A percentile compares a stretch with the other conserved stretches of the same genome.
Evolutionary conservation across 2,797 vertebrate species (phyloP).

Genomic region (Paratrypauchen microcephalus): DNA sequence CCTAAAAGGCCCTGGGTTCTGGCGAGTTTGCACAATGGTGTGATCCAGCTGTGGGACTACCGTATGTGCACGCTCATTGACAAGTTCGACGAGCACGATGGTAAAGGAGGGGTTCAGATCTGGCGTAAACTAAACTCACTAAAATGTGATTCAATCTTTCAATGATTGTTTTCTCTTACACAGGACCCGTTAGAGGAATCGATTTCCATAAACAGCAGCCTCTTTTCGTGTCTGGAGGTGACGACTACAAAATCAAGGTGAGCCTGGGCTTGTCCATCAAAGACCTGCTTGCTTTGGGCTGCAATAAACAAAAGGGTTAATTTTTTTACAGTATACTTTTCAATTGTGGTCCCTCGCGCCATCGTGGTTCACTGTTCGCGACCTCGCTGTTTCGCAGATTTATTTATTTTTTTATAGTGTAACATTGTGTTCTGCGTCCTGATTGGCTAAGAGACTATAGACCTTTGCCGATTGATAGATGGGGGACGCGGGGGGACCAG

Average conservation of each 20-base stretch:
- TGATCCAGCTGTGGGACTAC: constrained; percentile 98
- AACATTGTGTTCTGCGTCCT: too few relatives aligned
- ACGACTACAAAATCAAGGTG: constrained; percentile 99
- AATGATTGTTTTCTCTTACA: neutral
- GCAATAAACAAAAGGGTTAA: neutral
- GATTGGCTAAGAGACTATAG: too few relatives aligned
- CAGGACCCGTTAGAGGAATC: constrained; percentile 93
- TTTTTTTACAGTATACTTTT: neutral
- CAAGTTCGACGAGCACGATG: constrained; percentile 97
- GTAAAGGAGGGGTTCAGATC: constrained; percentile 59
- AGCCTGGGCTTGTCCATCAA: neutral
- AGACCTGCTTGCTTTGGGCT: neutral
- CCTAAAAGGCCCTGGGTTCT: constrained; percentile 96
- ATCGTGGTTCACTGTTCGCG: too few relatives aligned
- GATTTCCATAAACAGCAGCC: constrained; percentile 99
- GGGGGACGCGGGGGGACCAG: too few relatives aligned
- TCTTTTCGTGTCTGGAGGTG: constrained; percentile 95
- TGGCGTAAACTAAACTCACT: neutral
- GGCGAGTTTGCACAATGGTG: constrained; percentile 94
- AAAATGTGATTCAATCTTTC: neutral
- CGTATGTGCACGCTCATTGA: constrained; percentile 98
- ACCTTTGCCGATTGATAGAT: too few relatives aligned
- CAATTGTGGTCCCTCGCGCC: too few relatives aligned
- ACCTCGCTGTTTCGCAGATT: too few relatives aligned
- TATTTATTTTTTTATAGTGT: too few relatives aligned